Evolutionary conservation across 2,888 invertebrate species (phyloP), one percentile per base, ranked within the genome.

Genomic region (Thera britannica): DNA sequence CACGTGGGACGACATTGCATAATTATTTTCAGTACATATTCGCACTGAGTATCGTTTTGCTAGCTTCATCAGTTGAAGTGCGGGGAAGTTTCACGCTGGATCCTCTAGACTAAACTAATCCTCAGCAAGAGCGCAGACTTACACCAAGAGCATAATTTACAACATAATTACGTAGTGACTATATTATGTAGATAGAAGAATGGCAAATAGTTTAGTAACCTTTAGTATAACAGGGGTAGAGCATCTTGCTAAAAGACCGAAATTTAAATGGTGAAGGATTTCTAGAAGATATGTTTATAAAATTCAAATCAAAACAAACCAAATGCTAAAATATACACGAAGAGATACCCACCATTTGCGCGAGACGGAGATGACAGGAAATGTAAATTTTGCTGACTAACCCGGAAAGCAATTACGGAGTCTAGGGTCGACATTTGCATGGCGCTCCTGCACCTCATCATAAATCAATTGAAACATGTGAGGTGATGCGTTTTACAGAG

Each of bases 331-430:
- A 70, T 70, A 70, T 69, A 70, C 62, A 57, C 46, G 61, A 65
- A 68, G 64, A 63, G 57, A 67, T 63, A 54, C 62, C 60, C 60
- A 65, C 54, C 70, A 58, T 70, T 70, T 62, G 41, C 62, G 67
- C 59, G 70, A 71, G 65, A 70, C 59, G 72, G 65, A 71, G 67
- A 67, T 59, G 72, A 71, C 64, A 64, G 71, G 75, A 76, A 79
- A 84, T 86, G 83, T 79, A 84, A 85, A 86, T 85, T 81, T 75
- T 79, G 83, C 79, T 80, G 82, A 83, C 79, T 85, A 85, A 83
- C 78, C 79, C 81, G 81, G 81, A 82, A 86, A 86, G 83, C 84
- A 85, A 86, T 86, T 86, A 86, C 79, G 67, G 76, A 75, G 78
- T 77, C 77, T 82, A 77, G 76, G 77, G 77, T 74, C 71, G 75